Percentiles rank a stretch among this genome's conserved stretches.
Conservation (phyloP, 2,888 invertebrate genomes). For the Steinernema hermaphroditum region DNA sequence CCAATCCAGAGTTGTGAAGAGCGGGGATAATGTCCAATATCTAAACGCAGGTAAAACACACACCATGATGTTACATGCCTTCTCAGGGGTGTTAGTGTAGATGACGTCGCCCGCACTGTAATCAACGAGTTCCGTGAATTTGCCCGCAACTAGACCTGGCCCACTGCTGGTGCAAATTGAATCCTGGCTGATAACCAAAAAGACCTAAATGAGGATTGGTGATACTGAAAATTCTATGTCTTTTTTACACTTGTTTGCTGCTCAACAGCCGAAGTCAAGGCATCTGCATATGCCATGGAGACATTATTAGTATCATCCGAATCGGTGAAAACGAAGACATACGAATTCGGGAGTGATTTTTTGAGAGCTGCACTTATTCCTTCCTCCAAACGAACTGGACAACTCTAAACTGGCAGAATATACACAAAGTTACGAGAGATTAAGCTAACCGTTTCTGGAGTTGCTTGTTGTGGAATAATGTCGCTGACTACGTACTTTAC, state of each 20-base stretch:
- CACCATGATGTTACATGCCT: slow-evolving; percentile 15
- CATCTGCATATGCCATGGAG: not conserved
- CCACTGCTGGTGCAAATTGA: slow-evolving; percentile 32
- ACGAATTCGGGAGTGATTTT: slow-evolving; percentile 44
- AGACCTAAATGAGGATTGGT: too few relatives aligned
- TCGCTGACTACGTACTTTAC: slow-evolving; percentile 43
- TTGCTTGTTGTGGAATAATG: not conserved
- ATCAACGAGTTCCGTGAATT: slow-evolving; percentile 14
- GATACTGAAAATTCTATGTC: not conserved
- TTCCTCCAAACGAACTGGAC: slow-evolving; percentile 46
- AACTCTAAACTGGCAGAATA: slow-evolving; percentile 35
- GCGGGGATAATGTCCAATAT: slow-evolving; percentile 49
- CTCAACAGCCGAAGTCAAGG: not conserved
- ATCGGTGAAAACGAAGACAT: slow-evolving; percentile 56
- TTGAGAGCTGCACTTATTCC: slow-evolving; percentile 45
- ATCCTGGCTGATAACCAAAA: slow-evolving; percentile 21
- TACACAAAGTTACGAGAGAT: too few relatives aligned
- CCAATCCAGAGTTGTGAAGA: slow-evolving; percentile 49
- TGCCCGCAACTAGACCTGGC: not conserved
- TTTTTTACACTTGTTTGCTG: not conserved
- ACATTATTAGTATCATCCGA: slow-evolving; percentile 36
- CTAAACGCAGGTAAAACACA: slow-evolving; percentile 38
- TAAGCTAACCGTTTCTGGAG: not conserved
- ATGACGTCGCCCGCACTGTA: slow-evolving; percentile 40
- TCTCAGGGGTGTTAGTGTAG: slow-evolving; percentile 37